These are phyloP conservation scores for Percopsis omiscomaycus DNA, from an alignment of 2,797 vertebrate species.

Conservation along the genomic window DNA sequence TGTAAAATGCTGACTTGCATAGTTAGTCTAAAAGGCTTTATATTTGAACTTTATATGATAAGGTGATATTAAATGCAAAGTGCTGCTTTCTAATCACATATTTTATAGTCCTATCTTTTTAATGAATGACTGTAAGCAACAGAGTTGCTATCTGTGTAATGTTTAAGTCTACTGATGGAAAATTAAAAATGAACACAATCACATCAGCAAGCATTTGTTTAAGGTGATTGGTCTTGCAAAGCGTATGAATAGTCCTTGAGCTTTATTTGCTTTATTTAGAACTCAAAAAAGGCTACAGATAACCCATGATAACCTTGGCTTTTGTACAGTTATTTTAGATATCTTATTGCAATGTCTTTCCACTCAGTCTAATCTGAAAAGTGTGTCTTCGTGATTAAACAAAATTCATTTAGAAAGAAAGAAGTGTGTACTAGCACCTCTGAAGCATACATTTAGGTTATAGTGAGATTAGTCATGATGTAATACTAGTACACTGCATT, in stretches of 20 bases:
- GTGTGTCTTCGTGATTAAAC: slow-evolving; percentile 18
- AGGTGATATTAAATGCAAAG: slow-evolving; percentile 9
- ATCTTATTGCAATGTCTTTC: slow-evolving; percentile 25
- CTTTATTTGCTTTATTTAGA: too few relatives aligned
- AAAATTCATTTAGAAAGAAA: slow-evolving; percentile 19
- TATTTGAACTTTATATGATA: slow-evolving; percentile 38
- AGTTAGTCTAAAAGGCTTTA: too few relatives aligned
- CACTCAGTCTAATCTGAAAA: slow-evolving; percentile 26
- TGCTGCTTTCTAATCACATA: slow-evolving; percentile 29
- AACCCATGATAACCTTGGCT: slow-evolving; percentile 38
- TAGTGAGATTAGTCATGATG: not conserved
- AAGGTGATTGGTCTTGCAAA: too few relatives aligned
- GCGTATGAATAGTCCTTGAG: too few relatives aligned
- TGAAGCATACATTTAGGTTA: not conserved
- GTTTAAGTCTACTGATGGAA: slow-evolving; percentile 38
- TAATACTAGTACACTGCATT: too few relatives aligned
- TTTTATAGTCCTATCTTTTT: slow-evolving; percentile 37
- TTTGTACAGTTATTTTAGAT: slow-evolving; percentile 19
- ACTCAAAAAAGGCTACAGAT: slow-evolving; percentile 30
- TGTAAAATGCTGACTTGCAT: too few relatives aligned
- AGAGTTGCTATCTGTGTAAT: slow-evolving; percentile 24
- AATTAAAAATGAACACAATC: slow-evolving; percentile 23
- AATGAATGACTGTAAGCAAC: slow-evolving; percentile 11
- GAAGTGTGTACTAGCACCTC: slow-evolving; percentile 1
- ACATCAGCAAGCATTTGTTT: not conserved